Conservation (phyloP, 2,113 vertebrate species). For the Sturnus vulgaris region DNA sequence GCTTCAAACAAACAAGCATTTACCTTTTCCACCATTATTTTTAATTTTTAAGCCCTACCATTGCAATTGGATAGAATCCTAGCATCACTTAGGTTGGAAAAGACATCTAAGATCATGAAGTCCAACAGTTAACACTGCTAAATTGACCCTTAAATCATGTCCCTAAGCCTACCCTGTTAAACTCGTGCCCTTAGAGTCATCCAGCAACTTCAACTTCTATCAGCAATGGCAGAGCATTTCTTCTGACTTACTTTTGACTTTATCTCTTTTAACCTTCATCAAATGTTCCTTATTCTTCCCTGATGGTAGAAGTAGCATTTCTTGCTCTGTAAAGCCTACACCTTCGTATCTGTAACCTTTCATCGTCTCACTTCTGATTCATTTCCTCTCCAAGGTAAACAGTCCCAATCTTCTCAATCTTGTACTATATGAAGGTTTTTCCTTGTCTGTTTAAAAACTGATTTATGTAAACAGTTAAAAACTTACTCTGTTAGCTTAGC, state of each 20-base stretch:
- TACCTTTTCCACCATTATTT: neutral
- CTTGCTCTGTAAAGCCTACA: neutral
- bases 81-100: neutral
- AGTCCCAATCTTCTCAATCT: constrained; percentile 16
- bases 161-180: neutral
- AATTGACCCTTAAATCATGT: neutral
- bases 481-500: constrained; percentile 34
- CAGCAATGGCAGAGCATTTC: neutral
- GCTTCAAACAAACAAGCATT: neutral
- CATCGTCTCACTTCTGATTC: constrained; percentile 39
- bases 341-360: constrained; percentile 34
- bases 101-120: neutral
- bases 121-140: neutral
- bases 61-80: neutral
- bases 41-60: neutral
- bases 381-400: constrained; percentile 45
- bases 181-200: neutral
- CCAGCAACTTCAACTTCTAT: accelerated
- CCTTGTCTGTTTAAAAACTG: constrained; percentile 45
- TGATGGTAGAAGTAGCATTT: neutral
- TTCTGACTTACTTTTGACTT: neutral
- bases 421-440: constrained; percentile 15
- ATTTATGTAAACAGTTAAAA: constrained; percentile 51
- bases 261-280: neutral
- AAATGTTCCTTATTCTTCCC: neutral